phyloP scores from a whole-genome alignment of 2,797 vertebrate genomes.

The Gallinago nigripennis region DNA sequence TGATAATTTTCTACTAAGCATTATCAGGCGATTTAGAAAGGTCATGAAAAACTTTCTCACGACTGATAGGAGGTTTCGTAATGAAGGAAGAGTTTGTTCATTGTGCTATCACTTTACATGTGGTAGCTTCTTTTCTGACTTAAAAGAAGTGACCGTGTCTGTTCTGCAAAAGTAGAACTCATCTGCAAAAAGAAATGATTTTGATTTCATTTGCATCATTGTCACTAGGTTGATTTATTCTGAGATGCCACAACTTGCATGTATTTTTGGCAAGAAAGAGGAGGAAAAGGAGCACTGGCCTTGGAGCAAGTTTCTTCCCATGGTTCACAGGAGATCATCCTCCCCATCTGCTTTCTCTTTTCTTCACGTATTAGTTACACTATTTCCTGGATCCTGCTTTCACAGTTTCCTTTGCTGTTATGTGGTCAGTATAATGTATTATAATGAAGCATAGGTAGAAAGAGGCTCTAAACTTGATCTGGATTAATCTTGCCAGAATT shows the following conservation, averaged over 20 bases:
- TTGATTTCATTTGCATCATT: background rate
- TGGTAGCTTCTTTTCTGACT: background rate
- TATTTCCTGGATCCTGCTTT: conserved; percentile 53
- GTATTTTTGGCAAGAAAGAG: background rate
- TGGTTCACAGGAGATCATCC: conserved; percentile 40
- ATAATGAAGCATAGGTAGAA: conserved; percentile 28
- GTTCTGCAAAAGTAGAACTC: background rate
- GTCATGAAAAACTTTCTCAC: background rate
- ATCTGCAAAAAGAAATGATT: background rate
- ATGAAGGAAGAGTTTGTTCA: background rate
- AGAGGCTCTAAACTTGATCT: conserved; percentile 8
- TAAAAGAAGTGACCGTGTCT: background rate
- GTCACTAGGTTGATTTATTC: background rate
- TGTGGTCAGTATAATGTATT: conserved; percentile 17
- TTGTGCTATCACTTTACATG: background rate
- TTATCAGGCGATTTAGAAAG: background rate
- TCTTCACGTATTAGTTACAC: background rate
- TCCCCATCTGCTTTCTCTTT: conserved; percentile 40
- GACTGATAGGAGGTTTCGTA: background rate
- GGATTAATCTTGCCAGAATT: conserved; percentile 27
- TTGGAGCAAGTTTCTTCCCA: conserved; percentile 49
- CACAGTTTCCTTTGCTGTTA: conserved; percentile 27
- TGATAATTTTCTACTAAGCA: background rate
- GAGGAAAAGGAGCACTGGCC: conserved; percentile 9
- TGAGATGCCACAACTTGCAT: background rate